Percentiles rank a stretch among this genome's conserved stretches.
Conservation (phyloP, 2,113 vertebrate genomes). For the Alces alces region DNA sequence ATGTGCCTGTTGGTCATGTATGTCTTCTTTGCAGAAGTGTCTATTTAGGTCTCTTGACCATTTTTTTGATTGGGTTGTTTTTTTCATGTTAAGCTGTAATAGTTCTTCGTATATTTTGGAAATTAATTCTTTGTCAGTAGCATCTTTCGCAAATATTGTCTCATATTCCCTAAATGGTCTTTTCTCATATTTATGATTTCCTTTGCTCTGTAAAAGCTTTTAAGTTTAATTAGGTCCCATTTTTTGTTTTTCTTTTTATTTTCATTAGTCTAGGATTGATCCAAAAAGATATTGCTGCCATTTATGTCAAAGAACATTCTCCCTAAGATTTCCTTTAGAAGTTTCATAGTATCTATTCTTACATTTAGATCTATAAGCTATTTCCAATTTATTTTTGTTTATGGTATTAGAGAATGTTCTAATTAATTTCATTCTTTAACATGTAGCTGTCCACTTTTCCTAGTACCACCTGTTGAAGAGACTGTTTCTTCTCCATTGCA, state of each 20-base stretch:
- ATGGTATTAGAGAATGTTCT: neutral
- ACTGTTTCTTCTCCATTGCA: neutral
- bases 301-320: neutral
- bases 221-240: neutral
- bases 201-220: neutral
- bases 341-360: neutral
- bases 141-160: neutral
- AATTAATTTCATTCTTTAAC: neutral
- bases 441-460: neutral
- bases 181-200: neutral
- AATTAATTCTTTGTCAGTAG: neutral
- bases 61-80: neutral
- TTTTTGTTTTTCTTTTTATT: neutral
- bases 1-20: neutral
- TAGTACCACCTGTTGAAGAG: neutral
- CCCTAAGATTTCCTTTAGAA: neutral
- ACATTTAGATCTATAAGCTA: neutral
- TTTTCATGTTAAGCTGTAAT: neutral
- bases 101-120: neutral
- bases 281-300: neutral
- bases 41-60: neutral
- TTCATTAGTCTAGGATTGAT: neutral
- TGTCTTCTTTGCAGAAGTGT: neutral
- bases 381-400: neutral
- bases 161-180: neutral